Evolutionary conservation across 1,140 invertebrate genomes (phyloP).

Genomic region (Aradophagus sp.): DNA sequence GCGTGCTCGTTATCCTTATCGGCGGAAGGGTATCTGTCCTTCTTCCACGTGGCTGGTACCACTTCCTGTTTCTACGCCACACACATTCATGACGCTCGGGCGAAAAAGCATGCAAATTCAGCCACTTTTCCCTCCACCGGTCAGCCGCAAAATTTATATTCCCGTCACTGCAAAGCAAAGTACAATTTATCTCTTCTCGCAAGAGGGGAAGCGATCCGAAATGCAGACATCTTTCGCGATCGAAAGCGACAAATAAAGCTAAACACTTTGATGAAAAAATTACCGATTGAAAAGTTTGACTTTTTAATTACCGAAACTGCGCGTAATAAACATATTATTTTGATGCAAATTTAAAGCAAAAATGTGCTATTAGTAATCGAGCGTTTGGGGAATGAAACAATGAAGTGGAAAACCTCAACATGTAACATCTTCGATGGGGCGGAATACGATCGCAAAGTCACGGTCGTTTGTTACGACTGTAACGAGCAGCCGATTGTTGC

Average conservation of each 20-base stretch:
- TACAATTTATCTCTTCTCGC: conserved; percentile 4
- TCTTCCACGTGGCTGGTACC: conserved; percentile 52
- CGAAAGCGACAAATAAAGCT: no score
- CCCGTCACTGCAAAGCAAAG: background rate
- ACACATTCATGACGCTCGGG: conserved; percentile 15
- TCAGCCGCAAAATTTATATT: conserved; percentile 19
- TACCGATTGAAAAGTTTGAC: no score
- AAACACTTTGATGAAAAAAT: no score
- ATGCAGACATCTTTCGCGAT: no score
- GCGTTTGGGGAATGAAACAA: conserved; percentile 27
- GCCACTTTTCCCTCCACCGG: no score
- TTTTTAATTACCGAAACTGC: no score
- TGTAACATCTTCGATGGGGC: conserved; percentile 39
- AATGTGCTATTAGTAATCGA: no score
- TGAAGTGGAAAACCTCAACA: conserved; percentile 26
- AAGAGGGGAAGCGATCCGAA: no score
- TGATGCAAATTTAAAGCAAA: no score
- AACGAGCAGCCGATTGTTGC: conserved; percentile 41
- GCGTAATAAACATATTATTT: conserved; percentile 39
- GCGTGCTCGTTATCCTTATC: conserved; percentile 60
- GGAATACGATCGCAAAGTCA: conserved; percentile 52
- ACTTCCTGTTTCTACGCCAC: conserved; percentile 50
- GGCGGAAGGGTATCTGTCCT: conserved; percentile 55
- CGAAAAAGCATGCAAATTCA: conserved; percentile 21
- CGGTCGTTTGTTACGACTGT: conserved; percentile 53